Percentiles rank a stretch among this genome's conserved stretches.
Conservation (phyloP, 30 jellyfish, hydroid and myxozoan genomes). For the Morbakka virulenta region DNA sequence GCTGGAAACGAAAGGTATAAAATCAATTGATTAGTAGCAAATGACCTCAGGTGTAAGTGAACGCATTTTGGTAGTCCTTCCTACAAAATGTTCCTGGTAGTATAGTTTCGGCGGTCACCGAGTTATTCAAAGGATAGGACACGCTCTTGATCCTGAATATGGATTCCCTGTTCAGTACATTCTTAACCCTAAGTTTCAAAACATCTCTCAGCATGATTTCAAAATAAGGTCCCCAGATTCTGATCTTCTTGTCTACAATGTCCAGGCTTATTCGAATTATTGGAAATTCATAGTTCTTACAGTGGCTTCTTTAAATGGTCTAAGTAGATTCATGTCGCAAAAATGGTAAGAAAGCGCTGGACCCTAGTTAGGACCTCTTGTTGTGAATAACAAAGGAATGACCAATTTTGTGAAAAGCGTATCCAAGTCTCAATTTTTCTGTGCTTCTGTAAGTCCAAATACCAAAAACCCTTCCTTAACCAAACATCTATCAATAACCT, state of each 20-base stretch:
- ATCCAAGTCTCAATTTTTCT: no score
- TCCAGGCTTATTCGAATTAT: slow-evolving; percentile 36
- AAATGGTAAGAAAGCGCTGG: slow-evolving; percentile 29
- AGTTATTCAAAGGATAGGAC: not conserved
- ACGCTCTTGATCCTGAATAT: slow-evolving; percentile 21
- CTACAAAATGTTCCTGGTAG: no score
- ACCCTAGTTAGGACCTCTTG: slow-evolving; percentile 33
- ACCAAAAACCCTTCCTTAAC: no score
- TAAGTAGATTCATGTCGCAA: slow-evolving; percentile 13
- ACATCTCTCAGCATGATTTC: slow-evolving; percentile 43
- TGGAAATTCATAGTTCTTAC: slow-evolving; percentile 16
- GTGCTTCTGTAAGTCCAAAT: no score
- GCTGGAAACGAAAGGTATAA: no score
- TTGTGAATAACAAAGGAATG: slow-evolving; percentile 25
- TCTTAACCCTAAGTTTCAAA: slow-evolving; percentile 27
- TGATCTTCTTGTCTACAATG: slow-evolving; percentile 49
- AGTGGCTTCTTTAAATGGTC: slow-evolving; percentile 19
- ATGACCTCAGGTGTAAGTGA: no score
- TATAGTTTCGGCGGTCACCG: not conserved
- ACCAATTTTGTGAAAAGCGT: slow-evolving; percentile 4
- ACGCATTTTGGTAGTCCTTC: no score
- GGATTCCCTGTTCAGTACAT: slow-evolving; percentile 40
- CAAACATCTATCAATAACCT: slow-evolving; percentile 15
- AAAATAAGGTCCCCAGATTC: slow-evolving; percentile 31
- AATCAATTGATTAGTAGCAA: no score